Evolutionary conservation across 2,797 vertebrate species (phyloP).

Genomic region (Siniperca undulata): DNA sequence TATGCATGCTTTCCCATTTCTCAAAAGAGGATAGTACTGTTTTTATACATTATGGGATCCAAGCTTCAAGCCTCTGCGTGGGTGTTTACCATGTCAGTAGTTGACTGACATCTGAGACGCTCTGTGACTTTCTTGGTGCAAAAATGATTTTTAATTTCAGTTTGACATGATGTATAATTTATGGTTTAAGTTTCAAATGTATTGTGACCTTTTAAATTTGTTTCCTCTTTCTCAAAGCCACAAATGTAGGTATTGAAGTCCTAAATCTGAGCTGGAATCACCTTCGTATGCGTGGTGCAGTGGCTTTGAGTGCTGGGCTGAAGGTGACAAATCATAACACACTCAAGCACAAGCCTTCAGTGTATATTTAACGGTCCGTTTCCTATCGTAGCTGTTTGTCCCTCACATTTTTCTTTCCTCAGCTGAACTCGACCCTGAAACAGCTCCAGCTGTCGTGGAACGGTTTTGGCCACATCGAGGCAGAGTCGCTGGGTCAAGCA

Average conservation of each 20-base stretch:
- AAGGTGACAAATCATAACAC: slow-evolving; percentile 76
- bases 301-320: slow-evolving; percentile 81
- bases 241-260: slow-evolving; percentile 79
- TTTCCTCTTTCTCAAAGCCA: slow-evolving; percentile 68
- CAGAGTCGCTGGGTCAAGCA: slow-evolving; percentile 79
- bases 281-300: slow-evolving; percentile 70
- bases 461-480: slow-evolving; percentile 80
- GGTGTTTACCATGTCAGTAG: too few species aligned
- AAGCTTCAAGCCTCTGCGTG: too few species aligned
- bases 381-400: not conserved
- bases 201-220: not conserved
- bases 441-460: slow-evolving; percentile 83
- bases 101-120: too few species aligned
- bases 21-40: not conserved
- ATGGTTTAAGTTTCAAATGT: not conserved
- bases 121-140: not conserved
- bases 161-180: not conserved
- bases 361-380: not conserved
- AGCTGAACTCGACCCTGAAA: slow-evolving; percentile 83
- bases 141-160: not conserved
- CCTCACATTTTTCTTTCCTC: not conserved
- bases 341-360: not conserved
- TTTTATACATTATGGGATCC: not conserved
- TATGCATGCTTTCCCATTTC: not conserved
- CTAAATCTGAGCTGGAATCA: slow-evolving; percentile 89